phyloP scores from a whole-genome alignment of 2,888 invertebrate species.

The Hecatera dysodea region DNA sequence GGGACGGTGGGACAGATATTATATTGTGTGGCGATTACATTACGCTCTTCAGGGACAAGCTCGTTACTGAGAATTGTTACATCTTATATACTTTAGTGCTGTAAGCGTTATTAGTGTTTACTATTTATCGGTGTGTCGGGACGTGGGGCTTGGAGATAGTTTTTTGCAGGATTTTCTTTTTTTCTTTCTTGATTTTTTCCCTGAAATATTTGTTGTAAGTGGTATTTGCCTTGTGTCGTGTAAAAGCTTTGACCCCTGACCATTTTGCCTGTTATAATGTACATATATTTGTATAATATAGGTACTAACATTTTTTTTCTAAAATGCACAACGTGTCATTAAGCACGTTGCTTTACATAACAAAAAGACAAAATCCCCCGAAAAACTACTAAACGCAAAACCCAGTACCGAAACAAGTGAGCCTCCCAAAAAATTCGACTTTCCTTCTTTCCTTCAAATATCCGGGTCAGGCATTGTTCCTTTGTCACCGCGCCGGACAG shows the following conservation, averaged over 20 bases:
- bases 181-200: constrained; percentile 23
- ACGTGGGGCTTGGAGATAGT: constrained; percentile 25
- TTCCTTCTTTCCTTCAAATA: constrained; percentile 83
- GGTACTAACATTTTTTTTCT: too few relatives aligned
- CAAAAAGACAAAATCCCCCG: not conserved
- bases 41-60: constrained; percentile 66
- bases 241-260: too few relatives aligned
- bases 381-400: constrained; percentile 35
- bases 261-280: too few relatives aligned
- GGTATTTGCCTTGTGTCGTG: not conserved
- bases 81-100: constrained; percentile 69
- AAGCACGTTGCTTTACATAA: too few relatives aligned
- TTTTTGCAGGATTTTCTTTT: constrained; percentile 6
- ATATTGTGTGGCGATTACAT: constrained; percentile 69
- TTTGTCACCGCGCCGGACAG: constrained; percentile 84
- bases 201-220: not conserved
- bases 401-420: constrained; percentile 61
- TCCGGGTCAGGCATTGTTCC: constrained; percentile 87
- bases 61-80: constrained; percentile 72
- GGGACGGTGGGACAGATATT: constrained; percentile 65
- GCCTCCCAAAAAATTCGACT: constrained; percentile 77
- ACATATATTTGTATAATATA: too few relatives aligned
- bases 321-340: too few relatives aligned
- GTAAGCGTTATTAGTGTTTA: constrained; percentile 68
- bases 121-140: constrained; percentile 64